Base-by-base conservation (phyloP, 2,113 vertebrate species). In the Fulmarus glacialis region DNA sequence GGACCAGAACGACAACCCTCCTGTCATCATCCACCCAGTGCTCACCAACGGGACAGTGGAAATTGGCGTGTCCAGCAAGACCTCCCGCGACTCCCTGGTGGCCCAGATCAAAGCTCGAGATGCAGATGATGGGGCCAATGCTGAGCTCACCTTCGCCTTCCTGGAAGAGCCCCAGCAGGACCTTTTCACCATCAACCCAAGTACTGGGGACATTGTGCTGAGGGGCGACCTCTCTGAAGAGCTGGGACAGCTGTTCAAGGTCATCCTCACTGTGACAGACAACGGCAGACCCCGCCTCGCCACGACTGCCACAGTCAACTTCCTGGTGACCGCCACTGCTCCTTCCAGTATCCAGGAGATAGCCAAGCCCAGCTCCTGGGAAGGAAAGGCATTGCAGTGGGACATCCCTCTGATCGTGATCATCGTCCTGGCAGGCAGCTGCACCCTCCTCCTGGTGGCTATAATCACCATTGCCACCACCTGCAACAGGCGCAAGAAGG, bases 1-100 rank as follows among this genome's bases (percentile, higher is more conserved):
- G 43, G 99, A 99, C 97, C 99, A 99, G 96, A 99, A 99, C 1
- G 99, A 99, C 97, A 99, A 99, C 82, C 98, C 98, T 22, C 99
- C 99, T 0, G 92, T 98, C 36, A 99, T 99, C 84, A 98, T 98
- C 23, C 98, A 99, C 67, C 99, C 99, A 0, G 97, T 97, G 6
- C 98, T 99, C 7, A 98, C 98, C 92, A 99, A 99, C 1, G 99
- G 99, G 22, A 99, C 99, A 1, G 98, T 99, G 14, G 99, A 99
- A 96, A 97, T 99, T 1, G 97, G 98, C 1, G 98, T 99, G n/a
- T 99, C 99, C 38, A 99, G 98, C 97, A 98, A 99, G 83, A 99
- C 99, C 2, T 97, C 98, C 23, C 98, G 97, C 19, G 99, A 99
- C 92, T 99, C 99, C 12, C 90, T 99, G 15, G 98, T 99, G 83